Evolutionary conservation across 1,140 invertebrate genomes (phyloP), one percentile per base, ranked within the genome.

Genomic region (Drosophila orena): DNA sequence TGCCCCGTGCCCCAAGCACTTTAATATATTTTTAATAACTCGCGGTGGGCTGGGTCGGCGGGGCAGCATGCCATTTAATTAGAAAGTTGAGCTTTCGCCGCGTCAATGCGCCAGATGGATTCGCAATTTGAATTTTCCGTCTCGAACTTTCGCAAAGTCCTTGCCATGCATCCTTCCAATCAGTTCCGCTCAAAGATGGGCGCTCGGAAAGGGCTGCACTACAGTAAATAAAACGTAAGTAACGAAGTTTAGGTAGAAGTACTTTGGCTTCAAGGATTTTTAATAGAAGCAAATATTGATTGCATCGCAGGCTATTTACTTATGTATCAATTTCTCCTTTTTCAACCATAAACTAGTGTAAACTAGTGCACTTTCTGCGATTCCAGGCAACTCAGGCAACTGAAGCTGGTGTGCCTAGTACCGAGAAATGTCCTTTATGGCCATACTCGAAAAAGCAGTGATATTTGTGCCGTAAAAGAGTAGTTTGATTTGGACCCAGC

Each of bases 21-120:
- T 58, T 72, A 78, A 78, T 78, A 72, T 78, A 72, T 78, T 55
- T 72, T 78, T 72, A 78, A 78, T 78, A 79, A 78, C 66, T 44
- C 46, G 42, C 14, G 15, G 24, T 8, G 46, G 22, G 40, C 1
- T 22, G 17, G 58, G 27, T 11, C 2, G n/a, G n/a, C 42, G 24
- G 17, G 17, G 8, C 64, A 69, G 44, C 37, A 27, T 34, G n/a
- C 44, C 55, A 78, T 78, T 78, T 58, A 78, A 78, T 78, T 72
- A 78, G 75, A 78, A 77, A 79, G 37, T 57, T 72, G 24, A 72
- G 50, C 49, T 55, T 38, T 55, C 17, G 27, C 15, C 24, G 37
- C 58, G 37, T 53, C 47, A 61, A 61, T 52, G 27, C 17, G 49
- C 65, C 65, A 71, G 65, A 71, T 71, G 68, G 44, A 72, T 20